These are phyloP conservation scores for Musca domestica DNA, from an alignment of 1,140 invertebrate species.

Conservation along the genomic window DNA sequence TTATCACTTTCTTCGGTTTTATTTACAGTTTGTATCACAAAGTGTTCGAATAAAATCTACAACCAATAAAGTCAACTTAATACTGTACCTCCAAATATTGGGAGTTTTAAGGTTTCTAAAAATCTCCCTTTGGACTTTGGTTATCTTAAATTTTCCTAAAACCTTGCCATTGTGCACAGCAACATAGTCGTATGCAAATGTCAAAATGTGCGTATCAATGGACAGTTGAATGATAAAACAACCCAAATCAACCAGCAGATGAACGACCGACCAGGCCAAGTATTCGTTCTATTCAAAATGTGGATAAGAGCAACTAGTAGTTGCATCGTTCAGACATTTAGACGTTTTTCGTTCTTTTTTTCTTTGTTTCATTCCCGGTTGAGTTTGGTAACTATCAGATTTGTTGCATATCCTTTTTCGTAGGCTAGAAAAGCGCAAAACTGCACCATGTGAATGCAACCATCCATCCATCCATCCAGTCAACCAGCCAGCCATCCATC, in stretches of 20 bases:
- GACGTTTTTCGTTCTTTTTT: background rate
- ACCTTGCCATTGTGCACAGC: too few relatives aligned
- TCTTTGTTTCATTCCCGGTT: background rate
- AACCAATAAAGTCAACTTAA: too few relatives aligned
- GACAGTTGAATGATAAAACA: background rate
- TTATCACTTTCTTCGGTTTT: too few relatives aligned
- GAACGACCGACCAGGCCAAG: background rate
- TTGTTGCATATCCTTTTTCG: conserved; percentile 1
- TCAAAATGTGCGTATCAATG: conserved; percentile 11
- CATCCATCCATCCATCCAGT: background rate
- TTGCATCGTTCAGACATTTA: background rate
- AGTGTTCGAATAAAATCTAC: too few relatives aligned
- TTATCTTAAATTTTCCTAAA: too few relatives aligned
- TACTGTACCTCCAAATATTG: too few relatives aligned
- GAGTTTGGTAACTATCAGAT: background rate
- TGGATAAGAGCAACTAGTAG: conserved; percentile 1
- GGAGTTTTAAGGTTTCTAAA: too few relatives aligned
- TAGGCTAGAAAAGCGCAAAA: background rate
- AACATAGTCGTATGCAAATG: background rate
- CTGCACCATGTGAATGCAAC: background rate
- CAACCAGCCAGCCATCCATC: background rate
- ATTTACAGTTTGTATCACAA: too few relatives aligned
- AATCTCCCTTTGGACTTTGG: too few relatives aligned
- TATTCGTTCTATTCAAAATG: too few relatives aligned
- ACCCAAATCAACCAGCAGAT: background rate